A percentile compares a stretch with the other conserved stretches of the same genome.
Evolutionary conservation across 1,140 invertebrate species (phyloP).

Genomic region (Lasioglossum baleicum): DNA sequence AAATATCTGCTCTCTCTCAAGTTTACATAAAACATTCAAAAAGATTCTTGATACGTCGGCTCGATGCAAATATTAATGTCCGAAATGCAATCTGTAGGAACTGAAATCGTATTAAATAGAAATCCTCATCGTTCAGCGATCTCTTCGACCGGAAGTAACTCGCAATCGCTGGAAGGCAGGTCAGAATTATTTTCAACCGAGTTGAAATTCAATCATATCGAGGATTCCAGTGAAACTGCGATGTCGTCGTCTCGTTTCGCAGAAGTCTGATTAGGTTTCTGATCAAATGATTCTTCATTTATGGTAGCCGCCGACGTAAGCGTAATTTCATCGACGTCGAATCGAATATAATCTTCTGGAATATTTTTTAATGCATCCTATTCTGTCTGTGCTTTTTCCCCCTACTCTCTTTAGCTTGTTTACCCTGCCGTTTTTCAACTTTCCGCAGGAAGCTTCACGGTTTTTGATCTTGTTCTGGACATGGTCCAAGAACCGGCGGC

Average conservation of each 20-base stretch:
- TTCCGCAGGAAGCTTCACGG: background rate
- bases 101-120: too few species aligned
- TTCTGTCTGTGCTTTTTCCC: background rate
- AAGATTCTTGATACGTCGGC: too few species aligned
- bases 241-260: background rate
- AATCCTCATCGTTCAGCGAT: background rate
- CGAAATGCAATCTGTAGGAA: too few species aligned
- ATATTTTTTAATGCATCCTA: too few species aligned
- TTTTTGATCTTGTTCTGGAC: slow-evolving; percentile 30
- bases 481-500: slow-evolving; percentile 27
- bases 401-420: background rate
- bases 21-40: too few species aligned
- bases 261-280: background rate
- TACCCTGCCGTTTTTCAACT: background rate
- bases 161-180: background rate
- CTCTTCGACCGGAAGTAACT: background rate
- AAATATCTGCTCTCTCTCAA: too few species aligned
- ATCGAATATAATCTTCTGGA: background rate
- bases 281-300: background rate
- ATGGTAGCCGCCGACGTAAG: background rate
- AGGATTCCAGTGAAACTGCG: background rate
- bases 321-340: background rate
- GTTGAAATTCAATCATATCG: background rate
- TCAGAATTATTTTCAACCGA: background rate
- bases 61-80: too few species aligned